Evolutionary conservation across 53 echinoderm and acorn worm species (phyloP), one percentile per base, ranked within the genome.

Genomic region (Antedon mediterranea): DNA sequence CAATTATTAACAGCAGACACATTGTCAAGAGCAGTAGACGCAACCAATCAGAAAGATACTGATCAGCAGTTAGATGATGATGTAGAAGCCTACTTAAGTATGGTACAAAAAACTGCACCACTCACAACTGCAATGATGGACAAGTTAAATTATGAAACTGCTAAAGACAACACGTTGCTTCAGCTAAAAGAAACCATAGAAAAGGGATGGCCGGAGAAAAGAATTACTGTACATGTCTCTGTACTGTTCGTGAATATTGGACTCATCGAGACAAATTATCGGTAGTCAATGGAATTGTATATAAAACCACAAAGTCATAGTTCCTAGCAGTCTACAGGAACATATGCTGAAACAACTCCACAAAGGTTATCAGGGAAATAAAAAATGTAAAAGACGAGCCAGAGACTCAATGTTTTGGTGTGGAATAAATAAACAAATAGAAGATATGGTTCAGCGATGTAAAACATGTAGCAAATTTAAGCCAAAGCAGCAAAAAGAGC

Each of bases 11-110:
- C 83, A 33, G 79, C 87, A 41, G 87, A 87, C 70, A 43, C 84
- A 28, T 76, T 87, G 33, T 80, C 87, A 4, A 71, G 83, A 71
- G 87, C 83, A 43, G 84, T 80, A 27, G 87, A 87, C 32, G 74
- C 71, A 33, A 43, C 32, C 30, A 15, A 15, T 15, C 7, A 8
- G 14, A 29, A 27, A 0, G 28, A 31, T n/a, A 32, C 57, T 34
- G 57, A 71, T 29, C 72, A 44, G 30, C 18, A 31, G 31, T 34
- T 82, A 71, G 75, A 79, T 34, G 82, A 82, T 3, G 76, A 80
- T 32, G 77, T 84, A 20, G 77, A 72, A 74, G 78, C 88, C 77
- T 77, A 73, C 80, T 73, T 87, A 7, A 78, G 77, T 30, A 80
- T 87, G 87, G 71, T 84, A 72, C 81, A 71, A 27, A 30, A 15